Evolutionary conservation across 2,888 invertebrate genomes (phyloP), one percentile per base, ranked within the genome.

Genomic region (Drosophila meridionalis): DNA sequence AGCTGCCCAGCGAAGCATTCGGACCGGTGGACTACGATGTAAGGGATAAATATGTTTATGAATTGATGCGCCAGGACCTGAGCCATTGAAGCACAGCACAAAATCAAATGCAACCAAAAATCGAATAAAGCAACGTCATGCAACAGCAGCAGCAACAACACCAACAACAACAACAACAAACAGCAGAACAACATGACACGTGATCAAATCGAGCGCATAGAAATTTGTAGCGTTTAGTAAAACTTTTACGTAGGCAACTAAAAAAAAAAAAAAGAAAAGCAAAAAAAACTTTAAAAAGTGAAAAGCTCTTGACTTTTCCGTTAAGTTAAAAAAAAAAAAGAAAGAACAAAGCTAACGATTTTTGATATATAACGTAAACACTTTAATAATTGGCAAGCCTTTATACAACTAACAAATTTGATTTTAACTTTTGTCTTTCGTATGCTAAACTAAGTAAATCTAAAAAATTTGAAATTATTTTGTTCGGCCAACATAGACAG

Each of bases 21-120:
- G 82, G 87, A 28, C 91, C 91, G 43, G 90, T 91, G n/a, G 85
- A 92, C 53, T 91, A 92, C 75, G 91, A 93, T 69, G 81, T 91
- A 60, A 92, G 92, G 67, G 92, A 93, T 81, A 91, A 93, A 81
- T 93, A 89, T 71, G 91, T 93, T 61, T 92, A 92, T 78, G 92
- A 93, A 80, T 78, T 92, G 83, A 82, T 93, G 78, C 91, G 93
- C 66, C 84, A 91, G 69, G 93, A 93, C 88, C 82, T 93, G 50
- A 82, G 76, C 69, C 77, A 88, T 52, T 92, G 86, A 73, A 63
- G 58, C 70, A 76, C 73, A 75, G 63, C 50, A 20, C 32, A 30
- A 63, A 69, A 53, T 48, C n/a, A 50, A 32, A 50, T 20, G 30
- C 42, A 73, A 70, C 62, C 79, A 75, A 72, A 79, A 45, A 75